Conservation (phyloP, 2,797 vertebrate species). For the Ciconia nigra region DNA sequence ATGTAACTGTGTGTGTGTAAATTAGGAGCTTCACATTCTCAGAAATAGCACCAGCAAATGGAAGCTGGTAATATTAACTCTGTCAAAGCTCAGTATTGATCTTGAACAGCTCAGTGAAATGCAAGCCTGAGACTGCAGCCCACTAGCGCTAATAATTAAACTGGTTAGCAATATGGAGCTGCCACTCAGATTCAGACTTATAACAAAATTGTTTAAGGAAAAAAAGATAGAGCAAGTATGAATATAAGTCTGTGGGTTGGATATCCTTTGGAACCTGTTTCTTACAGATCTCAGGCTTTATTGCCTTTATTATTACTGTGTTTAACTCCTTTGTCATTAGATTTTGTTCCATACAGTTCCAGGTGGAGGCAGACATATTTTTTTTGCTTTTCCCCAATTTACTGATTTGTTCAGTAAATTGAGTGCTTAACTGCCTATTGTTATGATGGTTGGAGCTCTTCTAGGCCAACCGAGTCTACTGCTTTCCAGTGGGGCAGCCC, state of each 20-base stretch:
- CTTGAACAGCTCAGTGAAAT: constrained; percentile 36
- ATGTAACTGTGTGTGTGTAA: constrained; percentile 11
- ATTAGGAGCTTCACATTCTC: constrained; percentile 47
- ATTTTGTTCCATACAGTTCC: not conserved
- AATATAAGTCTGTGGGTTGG: not conserved
- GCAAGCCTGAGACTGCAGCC: constrained; percentile 37
- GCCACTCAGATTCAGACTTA: constrained; percentile 45
- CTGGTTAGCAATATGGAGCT: constrained; percentile 64
- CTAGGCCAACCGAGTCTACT: not conserved
- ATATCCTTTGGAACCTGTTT: constrained; percentile 14
- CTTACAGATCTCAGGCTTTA: not conserved
- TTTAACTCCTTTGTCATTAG: constrained; percentile 13
- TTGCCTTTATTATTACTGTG: constrained; percentile 13
- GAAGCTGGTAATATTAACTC: constrained; percentile 65
- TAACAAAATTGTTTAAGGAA: constrained; percentile 17
- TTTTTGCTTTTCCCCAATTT: not conserved
- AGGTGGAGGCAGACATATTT: not conserved
- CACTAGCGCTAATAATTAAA: constrained; percentile 60
- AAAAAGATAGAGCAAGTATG: not conserved
- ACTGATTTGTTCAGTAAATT: not conserved
- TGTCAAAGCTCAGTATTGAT: constrained; percentile 64
- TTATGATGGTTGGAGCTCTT: not conserved
- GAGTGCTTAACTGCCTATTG: not conserved
- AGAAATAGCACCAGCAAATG: constrained; percentile 62
- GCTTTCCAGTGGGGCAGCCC: not conserved